phyloP scores from a whole-genome alignment of 2,797 vertebrate species.

The Arctocebus calabarensis region DNA sequence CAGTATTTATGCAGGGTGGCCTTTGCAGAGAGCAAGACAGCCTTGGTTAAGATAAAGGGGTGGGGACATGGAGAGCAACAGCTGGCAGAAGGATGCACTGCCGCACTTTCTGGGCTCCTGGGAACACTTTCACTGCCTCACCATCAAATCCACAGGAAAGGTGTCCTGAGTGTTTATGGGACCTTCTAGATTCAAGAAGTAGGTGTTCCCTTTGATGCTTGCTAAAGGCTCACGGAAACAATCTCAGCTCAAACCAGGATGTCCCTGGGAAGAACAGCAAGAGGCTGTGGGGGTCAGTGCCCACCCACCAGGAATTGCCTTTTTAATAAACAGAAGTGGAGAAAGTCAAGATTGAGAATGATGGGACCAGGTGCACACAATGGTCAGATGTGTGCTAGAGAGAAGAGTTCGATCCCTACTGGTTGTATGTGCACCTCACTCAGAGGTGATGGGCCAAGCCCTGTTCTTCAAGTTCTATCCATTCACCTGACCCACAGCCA shows the following conservation, averaged over 20 bases:
- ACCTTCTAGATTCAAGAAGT: neutral
- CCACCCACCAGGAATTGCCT: neutral
- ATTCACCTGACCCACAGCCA: neutral
- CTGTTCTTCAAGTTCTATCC: neutral
- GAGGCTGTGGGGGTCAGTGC: neutral
- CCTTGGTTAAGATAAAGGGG: neutral
- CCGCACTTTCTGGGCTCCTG: neutral
- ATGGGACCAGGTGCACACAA: neutral
- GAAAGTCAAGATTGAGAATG: slow-evolving; percentile 34
- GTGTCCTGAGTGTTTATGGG: neutral
- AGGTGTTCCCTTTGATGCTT: neutral
- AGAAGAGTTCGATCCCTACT: neutral
- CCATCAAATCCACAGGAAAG: neutral
- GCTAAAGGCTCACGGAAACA: neutral
- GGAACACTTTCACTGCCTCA: neutral
- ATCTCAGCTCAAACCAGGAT: neutral
- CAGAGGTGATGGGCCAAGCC: neutral
- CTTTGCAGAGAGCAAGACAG: slow-evolving; percentile 54
- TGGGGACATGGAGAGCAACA: slow-evolving; percentile 27
- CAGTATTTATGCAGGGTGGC: slow-evolving; percentile 64
- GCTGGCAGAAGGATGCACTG: slow-evolving; percentile 62
- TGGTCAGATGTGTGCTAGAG: neutral
- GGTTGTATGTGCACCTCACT: neutral
- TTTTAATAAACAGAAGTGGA: neutral
- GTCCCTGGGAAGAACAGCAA: neutral